Conservation (phyloP, 1,140 invertebrate genomes). For the Zaprionus tsacasi region DNA sequence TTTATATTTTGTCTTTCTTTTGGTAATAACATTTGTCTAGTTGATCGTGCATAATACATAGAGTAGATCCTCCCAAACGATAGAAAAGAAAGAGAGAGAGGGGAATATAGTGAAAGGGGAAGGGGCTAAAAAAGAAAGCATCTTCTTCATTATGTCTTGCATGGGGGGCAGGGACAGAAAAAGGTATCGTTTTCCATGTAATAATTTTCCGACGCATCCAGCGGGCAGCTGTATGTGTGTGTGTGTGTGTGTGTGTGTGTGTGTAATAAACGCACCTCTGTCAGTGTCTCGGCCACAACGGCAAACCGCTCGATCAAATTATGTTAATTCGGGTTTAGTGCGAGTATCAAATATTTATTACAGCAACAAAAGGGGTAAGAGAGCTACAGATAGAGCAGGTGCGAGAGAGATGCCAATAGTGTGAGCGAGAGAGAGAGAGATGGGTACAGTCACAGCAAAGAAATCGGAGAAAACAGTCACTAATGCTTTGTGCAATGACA, state of each 20-base stretch:
- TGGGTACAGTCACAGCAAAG: not conserved
- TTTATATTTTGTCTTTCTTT: constrained; percentile 46
- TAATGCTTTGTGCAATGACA: constrained; percentile 40
- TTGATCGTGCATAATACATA: constrained; percentile 60
- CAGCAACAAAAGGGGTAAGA: constrained; percentile 34
- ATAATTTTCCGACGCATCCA: constrained; percentile 71
- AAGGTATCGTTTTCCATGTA: constrained; percentile 82
- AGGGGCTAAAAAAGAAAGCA: constrained; percentile 67
- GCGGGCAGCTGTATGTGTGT: constrained; percentile 23
- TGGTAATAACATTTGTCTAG: constrained; percentile 82
- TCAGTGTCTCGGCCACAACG: constrained; percentile 57
- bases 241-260: not conserved
- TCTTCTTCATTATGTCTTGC: constrained; percentile 67
- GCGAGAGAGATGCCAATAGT: constrained; percentile 16
- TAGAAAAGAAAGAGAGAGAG: constrained; percentile 47
- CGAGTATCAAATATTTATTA: constrained; percentile 66
- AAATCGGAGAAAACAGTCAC: constrained; percentile 34
- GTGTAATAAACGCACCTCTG: constrained; percentile 71
- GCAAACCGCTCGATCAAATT: constrained; percentile 77
- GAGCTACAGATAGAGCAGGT: not conserved
- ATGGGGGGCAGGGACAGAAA: constrained; percentile 13
- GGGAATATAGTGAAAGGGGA: not conserved
- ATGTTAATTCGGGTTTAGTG: constrained; percentile 77
- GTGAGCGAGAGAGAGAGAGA: not conserved
- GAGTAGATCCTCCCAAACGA: constrained; percentile 72